Evolutionary conservation across 1,140 invertebrate genomes (phyloP), one percentile per base, ranked within the genome.

Genomic region (Drosophila kikkawai): DNA sequence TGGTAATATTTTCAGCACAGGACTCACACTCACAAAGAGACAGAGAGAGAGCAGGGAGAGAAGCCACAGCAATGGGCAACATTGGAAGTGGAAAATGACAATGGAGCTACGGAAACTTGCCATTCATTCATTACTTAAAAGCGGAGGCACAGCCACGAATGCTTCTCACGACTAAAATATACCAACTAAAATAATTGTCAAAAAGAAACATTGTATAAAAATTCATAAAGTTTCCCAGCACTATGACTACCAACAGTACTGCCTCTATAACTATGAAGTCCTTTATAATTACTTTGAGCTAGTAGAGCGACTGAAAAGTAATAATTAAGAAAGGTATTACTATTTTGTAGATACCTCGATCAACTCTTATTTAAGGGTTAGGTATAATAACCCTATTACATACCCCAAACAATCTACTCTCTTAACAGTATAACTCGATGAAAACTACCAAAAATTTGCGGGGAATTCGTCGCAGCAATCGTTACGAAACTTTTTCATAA

Each of bases 71-170:
- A 63, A 70, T 48, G 55, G 42, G 63, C 39, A 47, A 60, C 53
- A 73, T 73, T 67, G 73, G 65, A 26, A 67, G 58, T 64, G 73
- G 50, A 74, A 82, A 88, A 87, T 80, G 80, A 87, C 83, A 87
- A 83, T 87, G 78, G 74, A 65, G 75, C 77, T 78, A 73, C 50
- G 73, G 79, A 78, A 87, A 87, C 85, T 84, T 87, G 80, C 77
- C 84, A 90, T 80, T 84, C 85, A 90, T 84, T 84, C 84, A 88
- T 87, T 87, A 87, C 80, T 83, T 87, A 87, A 87, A 42, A 71
- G 29, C 37, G 45, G 32, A 73, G 37, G 19, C 53, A 26, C 45
- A 51, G 22, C 36, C 22, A 63, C 26, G 34, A 51, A 42, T n/a
- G 29, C 22, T 17, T 32, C 51, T 73, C 22, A 1, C 44, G 68